phyloP scores from a whole-genome alignment of 1,140 invertebrate genomes.

The Drosophila ironensis region DNA sequence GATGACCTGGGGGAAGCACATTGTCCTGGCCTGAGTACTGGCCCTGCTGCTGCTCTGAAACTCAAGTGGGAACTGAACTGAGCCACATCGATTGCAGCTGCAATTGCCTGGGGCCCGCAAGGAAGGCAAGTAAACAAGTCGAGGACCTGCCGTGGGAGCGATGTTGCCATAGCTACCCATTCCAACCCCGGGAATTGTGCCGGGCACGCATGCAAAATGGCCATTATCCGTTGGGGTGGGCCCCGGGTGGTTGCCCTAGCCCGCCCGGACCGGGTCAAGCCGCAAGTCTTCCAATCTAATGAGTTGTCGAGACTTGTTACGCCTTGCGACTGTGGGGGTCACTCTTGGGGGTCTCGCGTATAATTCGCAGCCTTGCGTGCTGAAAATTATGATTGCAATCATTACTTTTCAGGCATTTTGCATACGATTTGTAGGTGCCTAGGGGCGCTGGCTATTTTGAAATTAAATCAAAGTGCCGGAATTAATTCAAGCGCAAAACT shows the following conservation, averaged over 20 bases:
- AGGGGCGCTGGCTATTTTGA: conserved; percentile 6
- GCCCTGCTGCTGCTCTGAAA: conserved; percentile 9
- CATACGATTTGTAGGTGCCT: conserved; percentile 3
- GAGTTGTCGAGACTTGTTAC: conserved; percentile 53
- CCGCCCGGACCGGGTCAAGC: background rate
- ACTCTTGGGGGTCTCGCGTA: conserved; percentile 8
- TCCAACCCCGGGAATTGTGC: conserved; percentile 34
- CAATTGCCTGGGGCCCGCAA: conserved; percentile 18
- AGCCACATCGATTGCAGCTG: conserved; percentile 53
- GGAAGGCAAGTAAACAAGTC: conserved; percentile 66
- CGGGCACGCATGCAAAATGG: conserved; percentile 57
- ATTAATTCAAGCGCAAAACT: background rate
- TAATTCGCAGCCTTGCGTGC: conserved; percentile 42
- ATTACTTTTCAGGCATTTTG: conserved; percentile 49
- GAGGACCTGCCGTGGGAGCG: conserved; percentile 14
- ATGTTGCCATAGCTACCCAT: conserved; percentile 71
- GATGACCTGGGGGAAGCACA: conserved; percentile 33
- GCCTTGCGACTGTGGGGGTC: conserved; percentile 21
- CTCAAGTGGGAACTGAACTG: conserved; percentile 66
- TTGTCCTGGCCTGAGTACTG: conserved; percentile 4
- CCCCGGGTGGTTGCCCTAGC: conserved; percentile 11
- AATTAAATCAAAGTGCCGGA: conserved; percentile 16
- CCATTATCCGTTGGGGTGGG: conserved; percentile 36
- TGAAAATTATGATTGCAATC: conserved; percentile 60
- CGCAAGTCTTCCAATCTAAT: conserved; percentile 3